Conservation (phyloP, 2,113 vertebrate genomes). For the Gallinago jamesoni region DNA sequence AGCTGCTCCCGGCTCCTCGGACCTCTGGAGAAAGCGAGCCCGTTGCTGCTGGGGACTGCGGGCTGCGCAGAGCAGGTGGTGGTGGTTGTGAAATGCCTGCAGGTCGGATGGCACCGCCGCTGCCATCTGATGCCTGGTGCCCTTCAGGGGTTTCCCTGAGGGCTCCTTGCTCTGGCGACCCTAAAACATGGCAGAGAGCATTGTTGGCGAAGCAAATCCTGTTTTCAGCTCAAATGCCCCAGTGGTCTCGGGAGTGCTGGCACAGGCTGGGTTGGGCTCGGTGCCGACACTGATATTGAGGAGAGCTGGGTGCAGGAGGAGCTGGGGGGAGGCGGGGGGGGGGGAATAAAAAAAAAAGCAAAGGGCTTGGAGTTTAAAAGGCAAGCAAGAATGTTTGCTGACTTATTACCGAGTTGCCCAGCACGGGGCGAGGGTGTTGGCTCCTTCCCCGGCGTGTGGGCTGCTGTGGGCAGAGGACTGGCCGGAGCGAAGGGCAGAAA, state of each 20-base stretch:
- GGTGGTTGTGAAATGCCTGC: not conserved
- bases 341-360: not conserved
- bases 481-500: constrained; percentile 55
- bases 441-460: constrained; percentile 66
- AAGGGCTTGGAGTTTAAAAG: constrained; percentile 29
- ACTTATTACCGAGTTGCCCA: constrained; percentile 52
- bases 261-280: not conserved
- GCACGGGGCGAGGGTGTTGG: constrained; percentile 46
- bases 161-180: not conserved
- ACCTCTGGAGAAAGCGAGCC: not conserved
- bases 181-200: not conserved
- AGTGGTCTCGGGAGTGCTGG: not conserved
- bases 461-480: constrained; percentile 69
- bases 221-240: not conserved
- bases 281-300: not conserved
- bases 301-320: constrained; percentile 38
- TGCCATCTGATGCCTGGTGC: not conserved
- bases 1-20: constrained; percentile 12
- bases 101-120: not conserved
- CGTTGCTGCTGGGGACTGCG: not conserved
- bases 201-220: not conserved
- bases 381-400: constrained; percentile 41
- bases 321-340: too few species aligned
- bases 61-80: not conserved
- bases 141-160: not conserved